These are phyloP conservation scores for Eulemur rufifrons DNA, from an alignment of 2,113 vertebrate species.

Conservation along the genomic window DNA sequence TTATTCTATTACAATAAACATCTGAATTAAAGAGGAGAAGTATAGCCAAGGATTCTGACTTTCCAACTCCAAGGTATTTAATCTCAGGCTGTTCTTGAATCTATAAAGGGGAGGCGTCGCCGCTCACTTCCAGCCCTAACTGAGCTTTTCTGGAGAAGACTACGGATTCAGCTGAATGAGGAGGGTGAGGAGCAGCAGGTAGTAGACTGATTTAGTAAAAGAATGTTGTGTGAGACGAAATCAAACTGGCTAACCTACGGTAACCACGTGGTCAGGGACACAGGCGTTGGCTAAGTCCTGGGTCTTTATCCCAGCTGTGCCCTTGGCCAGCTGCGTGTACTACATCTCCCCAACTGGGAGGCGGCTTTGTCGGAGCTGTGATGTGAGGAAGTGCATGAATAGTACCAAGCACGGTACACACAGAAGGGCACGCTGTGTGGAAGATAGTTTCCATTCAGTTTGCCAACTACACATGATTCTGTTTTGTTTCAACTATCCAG, in stretches of 20 bases:
- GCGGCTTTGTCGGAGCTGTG: accelerated
- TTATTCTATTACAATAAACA: neutral
- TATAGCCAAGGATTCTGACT: neutral
- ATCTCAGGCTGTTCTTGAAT: neutral
- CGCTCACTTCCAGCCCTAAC: neutral
- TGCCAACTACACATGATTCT: neutral
- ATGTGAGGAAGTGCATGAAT: neutral
- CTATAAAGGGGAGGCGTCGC: neutral
- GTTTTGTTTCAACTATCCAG: slow-evolving; percentile 53
- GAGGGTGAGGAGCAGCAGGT: neutral
- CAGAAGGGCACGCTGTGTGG: accelerated
- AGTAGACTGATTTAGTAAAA: neutral
- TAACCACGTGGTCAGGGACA: neutral
- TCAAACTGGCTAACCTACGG: neutral
- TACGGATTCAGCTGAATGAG: neutral
- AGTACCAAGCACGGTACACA: accelerated
- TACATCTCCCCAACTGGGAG: accelerated
- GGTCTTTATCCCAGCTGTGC: neutral
- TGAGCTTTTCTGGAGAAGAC: slow-evolving; percentile 11
- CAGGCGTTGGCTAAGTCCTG: neutral
- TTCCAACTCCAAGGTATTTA: slow-evolving; percentile 20
- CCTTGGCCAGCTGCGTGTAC: neutral
- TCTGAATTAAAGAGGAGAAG: neutral
- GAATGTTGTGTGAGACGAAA: neutral
- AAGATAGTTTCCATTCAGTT: neutral